Evolutionary conservation across 2,113 vertebrate genomes (phyloP).

Genomic region (Ahaetulla prasina): DNA sequence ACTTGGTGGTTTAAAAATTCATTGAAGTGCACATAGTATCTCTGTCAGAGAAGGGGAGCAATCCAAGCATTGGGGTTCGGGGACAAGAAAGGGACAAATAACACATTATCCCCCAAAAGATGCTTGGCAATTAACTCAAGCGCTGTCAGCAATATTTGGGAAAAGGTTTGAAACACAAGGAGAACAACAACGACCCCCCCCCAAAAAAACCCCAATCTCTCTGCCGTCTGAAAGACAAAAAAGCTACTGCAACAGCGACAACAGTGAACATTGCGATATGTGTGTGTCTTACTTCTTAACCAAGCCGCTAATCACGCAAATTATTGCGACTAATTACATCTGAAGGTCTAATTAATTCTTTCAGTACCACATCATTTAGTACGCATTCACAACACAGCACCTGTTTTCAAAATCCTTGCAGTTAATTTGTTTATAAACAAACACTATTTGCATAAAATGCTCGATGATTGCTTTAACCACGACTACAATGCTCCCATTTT

Average conservation of each 20-base stretch:
- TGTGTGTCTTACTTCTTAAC: slow-evolving; percentile 94
- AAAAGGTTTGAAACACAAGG: slow-evolving; percentile 77
- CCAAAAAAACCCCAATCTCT: not conserved
- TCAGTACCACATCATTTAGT: slow-evolving; percentile 99
- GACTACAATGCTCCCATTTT: slow-evolving; percentile 76
- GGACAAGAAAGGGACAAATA: not conserved
- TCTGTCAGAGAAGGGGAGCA: slow-evolving; percentile 46
- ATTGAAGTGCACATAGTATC: slow-evolving; percentile 65
- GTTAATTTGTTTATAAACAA: slow-evolving; percentile 98
- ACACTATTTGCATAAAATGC: slow-evolving; percentile 96
- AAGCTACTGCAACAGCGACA: slow-evolving; percentile 68
- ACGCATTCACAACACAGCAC: slow-evolving; percentile 95
- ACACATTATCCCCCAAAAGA: slow-evolving; percentile 56
- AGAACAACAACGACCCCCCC: slow-evolving; percentile 32
- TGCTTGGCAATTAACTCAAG: slow-evolving; percentile 82
- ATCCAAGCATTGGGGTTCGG: slow-evolving; percentile 45
- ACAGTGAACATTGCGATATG: slow-evolving; percentile 81
- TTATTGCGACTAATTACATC: slow-evolving; percentile 99
- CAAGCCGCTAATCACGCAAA: slow-evolving; percentile 99
- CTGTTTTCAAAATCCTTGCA: slow-evolving; percentile 95
- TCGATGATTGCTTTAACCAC: slow-evolving; percentile 88
- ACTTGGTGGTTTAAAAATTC: slow-evolving; percentile 72
- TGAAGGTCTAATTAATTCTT: slow-evolving; percentile 99
- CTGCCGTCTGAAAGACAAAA: slow-evolving; percentile 72
- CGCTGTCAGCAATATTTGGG: slow-evolving; percentile 87